These are phyloP conservation scores for Cyprinodon variegatus DNA, from an alignment of 2,113 vertebrate genomes.

Conservation along the genomic window DNA sequence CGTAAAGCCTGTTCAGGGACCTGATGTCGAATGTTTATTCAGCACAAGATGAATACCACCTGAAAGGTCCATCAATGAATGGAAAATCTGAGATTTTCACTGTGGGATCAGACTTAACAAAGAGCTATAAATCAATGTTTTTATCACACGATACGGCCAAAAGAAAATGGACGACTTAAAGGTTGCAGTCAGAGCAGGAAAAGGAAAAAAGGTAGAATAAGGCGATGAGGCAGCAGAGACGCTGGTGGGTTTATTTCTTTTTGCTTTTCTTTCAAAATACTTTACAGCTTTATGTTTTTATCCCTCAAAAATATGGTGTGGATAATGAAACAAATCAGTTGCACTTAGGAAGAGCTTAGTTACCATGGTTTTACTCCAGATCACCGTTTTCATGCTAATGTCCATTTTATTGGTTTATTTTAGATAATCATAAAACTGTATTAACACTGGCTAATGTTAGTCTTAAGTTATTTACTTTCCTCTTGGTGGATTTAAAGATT, in stretches of 20 bases:
- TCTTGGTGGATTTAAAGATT: no score
- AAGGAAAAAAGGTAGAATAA: background rate
- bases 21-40: background rate
- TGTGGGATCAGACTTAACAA: constrained; percentile 8
- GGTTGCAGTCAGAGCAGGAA: constrained; percentile 10
- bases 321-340: background rate
- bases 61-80: background rate
- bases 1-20: background rate
- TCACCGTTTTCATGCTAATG: background rate
- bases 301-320: background rate
- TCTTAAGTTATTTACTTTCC: background rate
- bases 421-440: background rate
- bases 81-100: constrained; percentile 24
- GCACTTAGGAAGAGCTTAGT: constrained; percentile 14
- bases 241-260: background rate
- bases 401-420: background rate
- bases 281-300: background rate
- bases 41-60: constrained; percentile 17
- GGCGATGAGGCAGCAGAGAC: constrained; percentile 10
- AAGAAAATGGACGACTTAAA: constrained; percentile 11
- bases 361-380: constrained; percentile 35
- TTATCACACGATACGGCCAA: constrained; percentile 11
- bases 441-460: background rate
- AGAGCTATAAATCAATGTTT: constrained; percentile 27
- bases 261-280: constrained; percentile 2